Conservation (phyloP, 2,888 invertebrate genomes). For the Zele albiditarsus region DNA sequence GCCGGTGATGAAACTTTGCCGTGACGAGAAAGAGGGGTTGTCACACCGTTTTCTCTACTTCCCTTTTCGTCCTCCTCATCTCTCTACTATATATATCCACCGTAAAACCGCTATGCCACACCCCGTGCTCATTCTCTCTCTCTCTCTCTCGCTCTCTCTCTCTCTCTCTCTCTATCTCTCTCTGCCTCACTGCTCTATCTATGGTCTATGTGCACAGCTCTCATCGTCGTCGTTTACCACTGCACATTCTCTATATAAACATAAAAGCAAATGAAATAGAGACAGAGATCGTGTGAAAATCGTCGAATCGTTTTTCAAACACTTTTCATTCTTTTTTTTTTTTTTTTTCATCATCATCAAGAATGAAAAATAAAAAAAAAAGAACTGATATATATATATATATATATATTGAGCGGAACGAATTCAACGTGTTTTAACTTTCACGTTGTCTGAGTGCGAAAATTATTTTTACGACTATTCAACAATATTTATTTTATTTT, state of each 20-base stretch:
- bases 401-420: neutral
- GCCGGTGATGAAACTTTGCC: constrained; percentile 72
- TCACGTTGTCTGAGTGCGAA: neutral
- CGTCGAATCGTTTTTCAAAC: constrained; percentile 5
- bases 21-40: constrained; percentile 70
- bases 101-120: constrained; percentile 47
- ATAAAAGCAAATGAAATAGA: neutral
- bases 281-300: constrained; percentile 18
- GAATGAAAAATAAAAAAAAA: neutral
- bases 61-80: constrained; percentile 33
- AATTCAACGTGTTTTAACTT: neutral
- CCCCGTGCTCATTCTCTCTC: neutral
- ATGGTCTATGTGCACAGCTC: neutral
- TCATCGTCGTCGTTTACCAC: constrained; percentile 6
- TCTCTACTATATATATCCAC: constrained; percentile 30
- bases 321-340: constrained; percentile 11
- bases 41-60: constrained; percentile 62
- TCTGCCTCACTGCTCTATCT: neutral
- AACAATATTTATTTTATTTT: neutral
- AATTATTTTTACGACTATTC: neutral
- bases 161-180: no score
- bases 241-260: neutral
- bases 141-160: no score
- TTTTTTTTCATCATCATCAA: neutral
- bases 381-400: neutral